Base-by-base conservation (phyloP, 2,797 vertebrate species). In the Ptychobarbus kaznakovi region DNA sequence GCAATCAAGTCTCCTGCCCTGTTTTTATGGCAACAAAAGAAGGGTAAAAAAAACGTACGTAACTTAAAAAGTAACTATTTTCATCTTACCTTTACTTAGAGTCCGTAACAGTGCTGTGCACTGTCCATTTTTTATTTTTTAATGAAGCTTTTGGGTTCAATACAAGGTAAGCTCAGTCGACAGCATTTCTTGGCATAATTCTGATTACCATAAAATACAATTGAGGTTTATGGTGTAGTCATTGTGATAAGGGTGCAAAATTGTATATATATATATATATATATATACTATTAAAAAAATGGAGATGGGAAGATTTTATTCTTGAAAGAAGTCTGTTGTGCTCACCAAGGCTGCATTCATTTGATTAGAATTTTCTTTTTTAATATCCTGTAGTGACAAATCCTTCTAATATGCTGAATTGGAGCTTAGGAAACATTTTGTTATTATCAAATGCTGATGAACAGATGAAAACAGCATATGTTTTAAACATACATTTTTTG, bases 1-100 rank as follows among this genome's bases (percentile, higher is more conserved):
- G 75, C 83, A 78, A 70, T 70, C n/a, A 84, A 58, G 25, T 69
- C 38, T 38, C 12, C 10, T 44, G 35, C 20, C 25, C 49, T 70
- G 13, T 46, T 69, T 65, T 61, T 75, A 18, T 51, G 28, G 42
- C 42, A 83, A 83, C 42, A 83, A 79, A 63, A 25, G 38, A 16
- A 42, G 13, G 15, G 3, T 6, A 51, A 78, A 61, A 28, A 32
- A 78, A 22, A 35, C 7, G 9, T 35, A 4, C 22, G 22, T 13
- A 80, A 35, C 6, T 65, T 49, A 20, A 35, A 56, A 81, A 56
- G 35, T 42, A 22, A 70, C 66, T 56, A 40, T 81, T 70, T 80
- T 72, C 38, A 28, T 58, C 51, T 32, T 42, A 32, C 3, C 38
- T 49, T 35, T 22, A 44, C 56, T 38, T 38, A 68, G 16, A 53